Conservation (phyloP, 2,797 vertebrate genomes). For the Tapirus indicus region DNA sequence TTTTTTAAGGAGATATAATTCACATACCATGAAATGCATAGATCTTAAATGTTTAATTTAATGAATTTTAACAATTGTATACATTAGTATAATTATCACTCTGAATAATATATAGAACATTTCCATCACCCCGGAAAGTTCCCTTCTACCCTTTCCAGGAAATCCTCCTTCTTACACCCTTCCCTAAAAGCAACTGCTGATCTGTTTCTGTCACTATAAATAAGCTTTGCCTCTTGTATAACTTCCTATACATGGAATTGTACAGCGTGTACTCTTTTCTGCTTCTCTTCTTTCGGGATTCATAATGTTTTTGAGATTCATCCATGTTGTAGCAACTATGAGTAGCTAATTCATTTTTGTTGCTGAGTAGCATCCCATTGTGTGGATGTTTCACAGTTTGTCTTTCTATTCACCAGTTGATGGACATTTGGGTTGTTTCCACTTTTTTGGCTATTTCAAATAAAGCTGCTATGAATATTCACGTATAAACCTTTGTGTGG, state of each 20-base stretch:
- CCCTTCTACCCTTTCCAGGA: neutral
- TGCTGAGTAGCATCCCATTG: neutral
- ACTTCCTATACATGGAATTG: neutral
- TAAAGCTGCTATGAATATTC: neutral
- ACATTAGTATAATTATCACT: neutral
- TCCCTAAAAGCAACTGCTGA: neutral
- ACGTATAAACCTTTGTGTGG: neutral
- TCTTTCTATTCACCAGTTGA: neutral
- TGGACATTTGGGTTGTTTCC: neutral
- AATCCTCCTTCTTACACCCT: neutral
- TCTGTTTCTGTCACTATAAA: neutral
- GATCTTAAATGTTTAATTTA: conserved; percentile 19
- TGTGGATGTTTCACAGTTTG: neutral
- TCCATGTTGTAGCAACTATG: neutral
- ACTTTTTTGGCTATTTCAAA: neutral
- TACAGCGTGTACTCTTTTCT: neutral
- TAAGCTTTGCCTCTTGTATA: neutral
- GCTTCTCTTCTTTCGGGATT: neutral
- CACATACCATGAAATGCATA: neutral
- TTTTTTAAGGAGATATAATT: neutral
- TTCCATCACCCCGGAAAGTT: neutral
- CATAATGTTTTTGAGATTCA: neutral
- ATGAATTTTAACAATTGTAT: neutral
- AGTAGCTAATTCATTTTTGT: conserved; percentile 14
- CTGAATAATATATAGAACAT: neutral